Conservation (phyloP, 2,888 invertebrate genomes). For the Myopa testacea region DNA sequence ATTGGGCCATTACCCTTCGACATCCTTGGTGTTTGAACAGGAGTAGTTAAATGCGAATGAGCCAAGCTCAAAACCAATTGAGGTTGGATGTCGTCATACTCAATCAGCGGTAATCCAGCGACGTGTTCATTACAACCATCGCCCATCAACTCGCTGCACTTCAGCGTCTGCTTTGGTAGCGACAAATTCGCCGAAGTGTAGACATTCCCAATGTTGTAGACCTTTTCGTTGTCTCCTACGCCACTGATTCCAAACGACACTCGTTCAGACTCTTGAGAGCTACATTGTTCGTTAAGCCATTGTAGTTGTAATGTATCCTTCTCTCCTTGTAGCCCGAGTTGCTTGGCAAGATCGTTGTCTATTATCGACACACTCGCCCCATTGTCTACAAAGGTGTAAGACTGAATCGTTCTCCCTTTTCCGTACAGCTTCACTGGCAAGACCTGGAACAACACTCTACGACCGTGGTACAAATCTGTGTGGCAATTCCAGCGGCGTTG, state of each 20-base stretch:
- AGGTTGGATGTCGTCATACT: neutral
- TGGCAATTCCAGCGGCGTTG: constrained; percentile 10
- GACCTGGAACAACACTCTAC: neutral
- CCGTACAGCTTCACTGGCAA: neutral
- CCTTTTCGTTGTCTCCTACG: neutral
- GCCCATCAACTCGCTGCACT: neutral
- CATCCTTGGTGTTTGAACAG: neutral
- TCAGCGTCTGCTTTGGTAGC: neutral
- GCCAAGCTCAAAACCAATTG: constrained; percentile 8
- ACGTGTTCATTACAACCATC: neutral
- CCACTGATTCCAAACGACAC: neutral
- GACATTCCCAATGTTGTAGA: neutral
- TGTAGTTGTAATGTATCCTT: neutral
- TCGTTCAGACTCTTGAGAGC: neutral
- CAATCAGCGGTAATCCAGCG: neutral
- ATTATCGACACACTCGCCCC: neutral
- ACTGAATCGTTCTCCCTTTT: neutral
- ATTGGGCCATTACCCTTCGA: neutral
- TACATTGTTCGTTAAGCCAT: constrained; percentile 4
- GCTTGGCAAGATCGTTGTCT: neutral
- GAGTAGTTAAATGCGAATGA: constrained; percentile 1
- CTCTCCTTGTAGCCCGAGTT: neutral
- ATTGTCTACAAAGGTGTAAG: constrained; percentile 8
- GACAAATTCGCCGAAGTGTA: neutral
- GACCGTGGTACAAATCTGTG: neutral